Base-by-base conservation (phyloP, 2,888 invertebrate species). In the Oxycera nigricornis region DNA sequence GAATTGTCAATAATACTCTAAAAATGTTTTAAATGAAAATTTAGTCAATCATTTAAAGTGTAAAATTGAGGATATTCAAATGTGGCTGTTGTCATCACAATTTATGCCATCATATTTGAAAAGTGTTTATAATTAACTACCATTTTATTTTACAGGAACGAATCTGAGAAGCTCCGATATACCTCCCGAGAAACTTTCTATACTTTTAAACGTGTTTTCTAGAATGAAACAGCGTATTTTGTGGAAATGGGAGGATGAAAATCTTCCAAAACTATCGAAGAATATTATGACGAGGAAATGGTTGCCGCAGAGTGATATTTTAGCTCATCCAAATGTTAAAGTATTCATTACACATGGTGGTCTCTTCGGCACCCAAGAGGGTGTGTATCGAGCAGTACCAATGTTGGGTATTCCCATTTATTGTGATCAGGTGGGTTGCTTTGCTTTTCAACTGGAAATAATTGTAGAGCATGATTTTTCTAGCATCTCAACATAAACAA, bases 291-390 rank as follows among this genome's bases (percentile, higher is more conserved):
- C 87, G 9, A 81, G 82, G n/a, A 85, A 86, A 46, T 89, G 88
- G 88, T 78, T 88, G 73, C 88, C 88, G 0, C 89, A 89, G 79
- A 82, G 83, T 57, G 88, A 87, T 78, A 84, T 89, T 17, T 75
- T 85, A 80, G 86, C 84, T 2, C 87, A 87, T 80, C 83, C 80
- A 0, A 85, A 87, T 76, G 79, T 86, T 0, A 85, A 84, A 75
- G 80, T 85, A 0, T 87, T 87, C 75, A 86, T 87, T 24, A 84
- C 86, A 0, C 87, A 87, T 73, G 87, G 87, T 6, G 85, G 85
- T 0, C 78, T 84, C 0, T 81, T 87, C 46, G 85, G 87, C 73
- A 84, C 83, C 0, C 86, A 86, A 77, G 87, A 87, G 75, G 84
- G 85, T 11, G 82, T 86, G 0, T 80, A 84, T 72, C 80, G 84